Evolutionary conservation across 2,797 vertebrate genomes (phyloP).

Genomic region (Paratrypauchen microcephalus): DNA sequence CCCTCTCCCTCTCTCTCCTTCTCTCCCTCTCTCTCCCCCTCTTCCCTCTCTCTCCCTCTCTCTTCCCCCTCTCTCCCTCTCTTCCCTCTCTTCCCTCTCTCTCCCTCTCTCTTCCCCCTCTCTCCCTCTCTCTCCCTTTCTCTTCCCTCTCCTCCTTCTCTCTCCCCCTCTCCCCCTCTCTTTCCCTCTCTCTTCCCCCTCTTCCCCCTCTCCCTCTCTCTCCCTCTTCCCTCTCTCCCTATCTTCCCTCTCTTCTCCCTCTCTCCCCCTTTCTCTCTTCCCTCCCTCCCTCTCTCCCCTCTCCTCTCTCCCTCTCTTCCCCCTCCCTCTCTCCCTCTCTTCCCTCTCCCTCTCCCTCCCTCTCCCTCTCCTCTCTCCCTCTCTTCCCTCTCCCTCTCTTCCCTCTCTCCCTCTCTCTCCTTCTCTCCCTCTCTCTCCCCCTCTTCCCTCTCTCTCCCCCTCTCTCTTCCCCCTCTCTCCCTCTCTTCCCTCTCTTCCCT

Average conservation of each 20-base stretch:
- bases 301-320: background rate
- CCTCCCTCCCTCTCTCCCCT: background rate
- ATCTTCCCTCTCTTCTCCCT: background rate
- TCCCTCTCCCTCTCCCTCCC: no score
- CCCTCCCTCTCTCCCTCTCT: no score
- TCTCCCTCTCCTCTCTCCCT: no score
- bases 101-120: background rate
- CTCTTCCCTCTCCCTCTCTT: background rate
- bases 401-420: background rate
- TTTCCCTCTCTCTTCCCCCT: no score
- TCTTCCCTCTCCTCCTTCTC: no score
- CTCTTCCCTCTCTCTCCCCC: no score
- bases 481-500: background rate
- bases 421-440: background rate
- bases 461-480: background rate
- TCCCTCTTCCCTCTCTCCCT: background rate
- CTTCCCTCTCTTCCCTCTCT: no score
- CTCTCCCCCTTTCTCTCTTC: no score
- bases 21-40: background rate
- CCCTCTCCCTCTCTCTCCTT: no score
- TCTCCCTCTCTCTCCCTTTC: background rate
- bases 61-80: no score
- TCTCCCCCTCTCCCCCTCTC: no score
- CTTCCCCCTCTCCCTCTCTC: background rate
- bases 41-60: no score